Evolutionary conservation across 1,140 invertebrate genomes (phyloP), one percentile per base, ranked within the genome.

Genomic region (Brachionus angularis): DNA sequence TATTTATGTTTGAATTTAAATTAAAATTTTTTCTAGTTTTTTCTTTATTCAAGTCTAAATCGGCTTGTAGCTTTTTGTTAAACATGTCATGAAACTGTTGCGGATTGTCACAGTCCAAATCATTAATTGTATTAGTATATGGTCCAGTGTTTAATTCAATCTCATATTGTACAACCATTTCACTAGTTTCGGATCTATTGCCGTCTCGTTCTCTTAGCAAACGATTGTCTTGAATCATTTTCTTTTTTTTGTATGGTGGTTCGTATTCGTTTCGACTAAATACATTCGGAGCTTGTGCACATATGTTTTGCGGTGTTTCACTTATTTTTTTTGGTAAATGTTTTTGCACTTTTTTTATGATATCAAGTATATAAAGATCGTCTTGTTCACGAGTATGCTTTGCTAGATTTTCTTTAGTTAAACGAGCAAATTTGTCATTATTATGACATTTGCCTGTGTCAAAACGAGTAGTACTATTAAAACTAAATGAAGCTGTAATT

Each of bases 211-310:
- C 42, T 31, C 27, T 23, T 42, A 46, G 16, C 8, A 53, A 31
- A n/a, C 33, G 50, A 31, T 53, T 25, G 2, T 21, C 16, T 31
- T 58, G 36, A 39, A 27, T 58, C 3, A 27, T 5, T 23, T 42
- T 23, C 33, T 67, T 67, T 7, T 31, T n/a, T 33, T 46, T 67
- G 2, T n/a, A n/a, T n/a, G n/a, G n/a, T n/a, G 62, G 62, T n/a
- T 67, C 62, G 18, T 67, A 67, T 3, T 67, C 62, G 4, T 67
- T 67, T 5, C 42, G 33, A 23, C 62, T 67, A 46, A 67, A 67
- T 0, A 67, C 62, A 34, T 67, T 67, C 12, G 62, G 62, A 7
- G 39, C 16, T 29, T 67, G 62, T 1, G 62, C 62, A 34, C 62
- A 67, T 1, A 67, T 67, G 29, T 50, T 67, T 27, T 50, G 62